Conservation (phyloP, 2,797 vertebrate genomes). For the Psittacula echo region DNA sequence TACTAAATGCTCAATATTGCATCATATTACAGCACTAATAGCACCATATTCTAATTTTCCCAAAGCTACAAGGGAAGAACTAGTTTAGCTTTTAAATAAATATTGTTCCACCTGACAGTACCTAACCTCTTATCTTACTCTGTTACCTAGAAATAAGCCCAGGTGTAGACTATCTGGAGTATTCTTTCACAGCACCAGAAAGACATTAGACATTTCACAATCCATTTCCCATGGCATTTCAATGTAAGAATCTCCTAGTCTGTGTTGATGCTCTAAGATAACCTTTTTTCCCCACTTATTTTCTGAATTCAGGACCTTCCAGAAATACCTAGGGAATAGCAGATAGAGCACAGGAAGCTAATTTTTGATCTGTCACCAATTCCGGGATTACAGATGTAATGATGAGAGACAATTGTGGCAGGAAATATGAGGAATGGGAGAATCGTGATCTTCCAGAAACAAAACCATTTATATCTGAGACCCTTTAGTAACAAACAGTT, state of each 20-base stretch:
- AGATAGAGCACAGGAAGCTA: background rate
- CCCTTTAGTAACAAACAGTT: background rate
- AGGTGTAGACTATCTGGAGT: background rate
- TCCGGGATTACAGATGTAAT: background rate
- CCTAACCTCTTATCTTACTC: background rate
- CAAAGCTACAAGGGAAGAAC: background rate
- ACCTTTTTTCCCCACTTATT: background rate
- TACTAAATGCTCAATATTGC: background rate
- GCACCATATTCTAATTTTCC: background rate
- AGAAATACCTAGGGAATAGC: background rate
- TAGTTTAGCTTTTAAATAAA: background rate
- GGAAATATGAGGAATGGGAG: background rate
- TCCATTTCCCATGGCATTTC: background rate
- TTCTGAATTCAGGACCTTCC: background rate
- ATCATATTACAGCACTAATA: background rate
- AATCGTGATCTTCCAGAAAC: background rate
- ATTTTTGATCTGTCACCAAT: background rate
- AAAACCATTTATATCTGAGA: background rate
- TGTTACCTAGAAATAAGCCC: background rate
- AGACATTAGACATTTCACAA: background rate
- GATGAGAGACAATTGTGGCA: background rate
- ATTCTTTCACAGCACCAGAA: background rate
- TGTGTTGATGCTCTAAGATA: background rate
- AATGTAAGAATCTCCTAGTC: slow-evolving; percentile 1
- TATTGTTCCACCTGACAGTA: background rate